These are phyloP conservation scores for Scomber colias DNA, from an alignment of 2,113 vertebrate species.

Conservation along the genomic window DNA sequence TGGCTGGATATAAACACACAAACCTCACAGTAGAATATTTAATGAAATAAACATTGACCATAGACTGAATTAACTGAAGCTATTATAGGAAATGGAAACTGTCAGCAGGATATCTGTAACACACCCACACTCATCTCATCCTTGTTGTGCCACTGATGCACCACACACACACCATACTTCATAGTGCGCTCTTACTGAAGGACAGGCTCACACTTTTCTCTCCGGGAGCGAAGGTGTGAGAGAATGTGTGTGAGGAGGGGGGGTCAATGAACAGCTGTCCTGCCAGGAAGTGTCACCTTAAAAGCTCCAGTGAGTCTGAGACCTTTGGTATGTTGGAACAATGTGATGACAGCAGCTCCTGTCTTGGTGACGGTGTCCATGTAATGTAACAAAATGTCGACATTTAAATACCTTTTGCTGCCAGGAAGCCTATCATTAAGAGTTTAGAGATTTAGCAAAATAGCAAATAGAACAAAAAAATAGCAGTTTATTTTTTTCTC, in stretches of 20 bases:
- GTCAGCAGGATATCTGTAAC: no score
- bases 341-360: not conserved
- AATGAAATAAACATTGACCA: no score
- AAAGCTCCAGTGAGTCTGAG: slow-evolving; percentile 35
- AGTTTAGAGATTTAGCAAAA: not conserved
- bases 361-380: not conserved
- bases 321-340: not conserved
- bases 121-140: no score
- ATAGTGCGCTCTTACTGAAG: not conserved
- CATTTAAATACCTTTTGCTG: not conserved
- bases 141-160: not conserved
- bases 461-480: not conserved
- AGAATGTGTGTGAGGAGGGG: not conserved
- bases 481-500: not conserved
- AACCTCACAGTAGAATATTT: no score
- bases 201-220: not conserved
- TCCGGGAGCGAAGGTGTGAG: not conserved
- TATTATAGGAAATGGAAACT: no score
- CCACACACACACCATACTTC: not conserved
- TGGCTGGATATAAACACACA: no score
- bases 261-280: slow-evolving; percentile 34
- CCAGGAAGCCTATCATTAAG: not conserved
- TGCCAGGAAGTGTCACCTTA: slow-evolving; percentile 34
- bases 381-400: not conserved
- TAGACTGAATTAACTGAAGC: no score